Conservation (phyloP, 2,797 vertebrate genomes). For the Trachops cirrhosus region DNA sequence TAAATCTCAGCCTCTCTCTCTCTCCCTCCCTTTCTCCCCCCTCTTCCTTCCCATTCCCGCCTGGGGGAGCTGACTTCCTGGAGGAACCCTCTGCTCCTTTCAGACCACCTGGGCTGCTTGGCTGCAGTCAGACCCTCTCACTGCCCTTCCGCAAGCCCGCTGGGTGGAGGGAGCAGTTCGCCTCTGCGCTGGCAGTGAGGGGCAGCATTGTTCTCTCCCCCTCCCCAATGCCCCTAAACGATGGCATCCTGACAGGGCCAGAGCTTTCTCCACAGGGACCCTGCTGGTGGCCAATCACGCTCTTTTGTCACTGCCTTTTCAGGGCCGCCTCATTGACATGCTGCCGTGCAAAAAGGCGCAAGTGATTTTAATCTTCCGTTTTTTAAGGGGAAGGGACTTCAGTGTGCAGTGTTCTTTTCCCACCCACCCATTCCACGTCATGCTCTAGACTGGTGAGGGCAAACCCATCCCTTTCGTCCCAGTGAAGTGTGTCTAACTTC, state of each 20-base stretch:
- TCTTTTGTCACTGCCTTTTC: neutral
- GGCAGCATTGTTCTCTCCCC: too few species aligned
- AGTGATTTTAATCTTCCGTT: neutral
- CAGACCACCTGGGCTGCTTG: neutral
- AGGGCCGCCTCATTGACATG: neutral
- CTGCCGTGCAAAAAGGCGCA: neutral
- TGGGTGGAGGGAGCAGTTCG: neutral
- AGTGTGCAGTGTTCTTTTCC: neutral
- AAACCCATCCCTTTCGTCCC: neutral
- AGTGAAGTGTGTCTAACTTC: neutral
- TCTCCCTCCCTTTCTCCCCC: rapidly evolving
- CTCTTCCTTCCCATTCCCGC: rapidly evolving
- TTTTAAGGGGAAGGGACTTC: neutral
- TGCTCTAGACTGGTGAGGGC: neutral
- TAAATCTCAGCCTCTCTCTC: neutral
- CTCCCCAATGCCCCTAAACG: neutral
- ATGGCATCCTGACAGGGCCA: neutral
- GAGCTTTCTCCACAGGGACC: neutral
- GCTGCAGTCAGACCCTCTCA: neutral
- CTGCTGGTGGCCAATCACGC: neutral
- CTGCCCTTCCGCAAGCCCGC: neutral
- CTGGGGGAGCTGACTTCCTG: neutral
- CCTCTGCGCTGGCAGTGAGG: neutral
- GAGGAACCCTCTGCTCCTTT: neutral
- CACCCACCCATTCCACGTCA: neutral